phyloP scores from a whole-genome alignment of 1,140 invertebrate genomes.

The Zaprionus nigranus region DNA sequence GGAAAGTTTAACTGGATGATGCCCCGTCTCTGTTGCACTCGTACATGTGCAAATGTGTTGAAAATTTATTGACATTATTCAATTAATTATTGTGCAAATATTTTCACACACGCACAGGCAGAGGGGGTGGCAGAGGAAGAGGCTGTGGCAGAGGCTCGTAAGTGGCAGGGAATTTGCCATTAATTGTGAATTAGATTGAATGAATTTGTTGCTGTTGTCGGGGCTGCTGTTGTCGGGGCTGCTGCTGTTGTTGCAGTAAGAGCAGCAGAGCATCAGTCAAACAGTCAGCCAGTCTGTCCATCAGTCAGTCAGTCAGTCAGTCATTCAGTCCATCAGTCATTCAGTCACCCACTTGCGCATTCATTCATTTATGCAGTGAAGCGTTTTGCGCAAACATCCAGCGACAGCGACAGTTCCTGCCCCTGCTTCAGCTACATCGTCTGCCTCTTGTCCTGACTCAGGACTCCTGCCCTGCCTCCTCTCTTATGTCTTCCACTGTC shows the following conservation, averaged over 20 bases:
- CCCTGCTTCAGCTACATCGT: not conserved
- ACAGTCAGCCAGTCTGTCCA: slow-evolving; percentile 28
- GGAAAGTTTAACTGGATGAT: slow-evolving; percentile 67
- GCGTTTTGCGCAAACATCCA: slow-evolving; percentile 61
- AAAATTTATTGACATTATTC: slow-evolving; percentile 84
- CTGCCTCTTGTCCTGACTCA: not conserved
- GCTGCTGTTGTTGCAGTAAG: slow-evolving; percentile 56
- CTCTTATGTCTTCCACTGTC: not conserved
- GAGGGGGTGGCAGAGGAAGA: slow-evolving; percentile 15
- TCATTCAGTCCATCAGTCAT: slow-evolving; percentile 5
- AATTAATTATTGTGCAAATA: slow-evolving; percentile 84
- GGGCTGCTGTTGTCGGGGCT: slow-evolving; percentile 53
- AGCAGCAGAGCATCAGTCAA: slow-evolving; percentile 13
- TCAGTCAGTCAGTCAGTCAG: slow-evolving; percentile 24
- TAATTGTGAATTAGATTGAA: slow-evolving; percentile 83
- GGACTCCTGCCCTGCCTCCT: not conserved
- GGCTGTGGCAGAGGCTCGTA: slow-evolving; percentile 39
- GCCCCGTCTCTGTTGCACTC: slow-evolving; percentile 38
- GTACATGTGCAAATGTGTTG: slow-evolving; percentile 75
- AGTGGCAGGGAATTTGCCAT: slow-evolving; percentile 80
- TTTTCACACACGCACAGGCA: slow-evolving; percentile 69
- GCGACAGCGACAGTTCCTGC: slow-evolving; percentile 18
- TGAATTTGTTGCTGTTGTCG: slow-evolving; percentile 72
- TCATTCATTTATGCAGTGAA: slow-evolving; percentile 73
- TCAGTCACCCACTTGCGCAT: slow-evolving; percentile 43